Conservation (phyloP, 1,140 invertebrate genomes). For the Drosophila punjabiensis region DNA sequence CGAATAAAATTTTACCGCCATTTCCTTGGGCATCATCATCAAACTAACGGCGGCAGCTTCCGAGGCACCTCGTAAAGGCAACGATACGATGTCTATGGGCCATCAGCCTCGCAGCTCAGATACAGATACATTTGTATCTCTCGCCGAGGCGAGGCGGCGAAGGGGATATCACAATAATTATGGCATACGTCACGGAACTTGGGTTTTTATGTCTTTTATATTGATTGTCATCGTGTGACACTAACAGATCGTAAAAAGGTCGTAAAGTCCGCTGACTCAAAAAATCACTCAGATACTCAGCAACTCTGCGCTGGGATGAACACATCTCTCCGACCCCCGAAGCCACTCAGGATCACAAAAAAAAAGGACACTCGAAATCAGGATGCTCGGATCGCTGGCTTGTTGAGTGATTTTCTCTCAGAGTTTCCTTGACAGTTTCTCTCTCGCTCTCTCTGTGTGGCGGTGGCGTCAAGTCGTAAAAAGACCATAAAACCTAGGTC, state of each 20-base stretch:
- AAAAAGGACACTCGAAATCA: conserved; percentile 39
- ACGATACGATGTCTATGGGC: conserved; percentile 75
- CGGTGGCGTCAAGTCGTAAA: conserved; percentile 85
- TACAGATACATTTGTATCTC: conserved; percentile 52
- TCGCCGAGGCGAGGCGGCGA: background rate
- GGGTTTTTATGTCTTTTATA: conserved; percentile 82
- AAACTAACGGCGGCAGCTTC: conserved; percentile 68
- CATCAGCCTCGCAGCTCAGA: conserved; percentile 60
- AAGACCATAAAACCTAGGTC: conserved; percentile 75
- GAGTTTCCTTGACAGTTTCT: background rate
- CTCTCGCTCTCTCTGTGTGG: conserved; percentile 58
- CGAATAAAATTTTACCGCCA: conserved; percentile 81
- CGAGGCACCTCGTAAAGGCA: conserved; percentile 82
- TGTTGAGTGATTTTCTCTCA: conserved; percentile 45
- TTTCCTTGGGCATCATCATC: conserved; percentile 76
- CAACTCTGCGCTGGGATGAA: conserved; percentile 40
- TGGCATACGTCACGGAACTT: conserved; percentile 84
- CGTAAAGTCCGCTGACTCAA: conserved; percentile 70
- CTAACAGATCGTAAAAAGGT: conserved; percentile 85
- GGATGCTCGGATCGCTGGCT: conserved; percentile 49
- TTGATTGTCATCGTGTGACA: conserved; percentile 83
- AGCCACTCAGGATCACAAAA: conserved; percentile 44
- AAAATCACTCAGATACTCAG: conserved; percentile 30
- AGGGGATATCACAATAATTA: conserved; percentile 79
- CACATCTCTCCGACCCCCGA: conserved; percentile 15